Percentiles rank a stretch among this genome's conserved stretches.
These are phyloP conservation scores for Hypotaenidia philippensis DNA, from an alignment of 2,797 vertebrate genomes.

Conservation along the genomic window DNA sequence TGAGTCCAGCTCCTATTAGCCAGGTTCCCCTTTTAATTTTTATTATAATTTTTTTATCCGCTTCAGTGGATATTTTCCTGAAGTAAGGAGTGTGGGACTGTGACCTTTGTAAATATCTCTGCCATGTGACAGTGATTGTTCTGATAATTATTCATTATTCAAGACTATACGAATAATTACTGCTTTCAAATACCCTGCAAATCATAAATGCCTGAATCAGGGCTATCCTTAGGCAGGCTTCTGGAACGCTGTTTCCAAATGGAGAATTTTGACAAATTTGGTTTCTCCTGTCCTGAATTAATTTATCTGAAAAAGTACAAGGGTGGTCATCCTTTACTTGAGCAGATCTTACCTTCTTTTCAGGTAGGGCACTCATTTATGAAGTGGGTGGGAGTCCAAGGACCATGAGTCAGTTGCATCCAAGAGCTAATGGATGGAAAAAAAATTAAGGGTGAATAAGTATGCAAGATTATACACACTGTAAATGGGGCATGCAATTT, in stretches of 20 bases:
- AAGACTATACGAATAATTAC: background rate
- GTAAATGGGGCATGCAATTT: constrained; percentile 57
- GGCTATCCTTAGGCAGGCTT: background rate
- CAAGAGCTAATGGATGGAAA: constrained; percentile 19
- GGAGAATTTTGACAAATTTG: background rate
- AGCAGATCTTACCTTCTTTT: constrained; percentile 15
- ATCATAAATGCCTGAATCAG: background rate
- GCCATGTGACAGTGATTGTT: constrained; percentile 31
- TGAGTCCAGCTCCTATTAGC: background rate
- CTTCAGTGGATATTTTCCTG: background rate
- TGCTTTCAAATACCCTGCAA: constrained; percentile 9
- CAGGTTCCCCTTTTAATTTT: constrained; percentile 10
- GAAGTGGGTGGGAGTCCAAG: background rate
- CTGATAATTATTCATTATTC: constrained; percentile 37
- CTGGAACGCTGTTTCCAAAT: background rate
- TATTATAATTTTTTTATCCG: background rate
- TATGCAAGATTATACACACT: constrained; percentile 47
- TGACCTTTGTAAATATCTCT: constrained; percentile 28
- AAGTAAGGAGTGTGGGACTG: background rate
- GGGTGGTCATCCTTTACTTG: background rate
- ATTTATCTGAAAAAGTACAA: constrained; percentile 22
- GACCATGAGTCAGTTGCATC: background rate
- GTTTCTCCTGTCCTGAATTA: background rate
- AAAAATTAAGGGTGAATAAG: constrained; percentile 40
- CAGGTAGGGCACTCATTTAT: background rate